phyloP scores from a whole-genome alignment of 2,797 vertebrate genomes.

The Trachops cirrhosus region DNA sequence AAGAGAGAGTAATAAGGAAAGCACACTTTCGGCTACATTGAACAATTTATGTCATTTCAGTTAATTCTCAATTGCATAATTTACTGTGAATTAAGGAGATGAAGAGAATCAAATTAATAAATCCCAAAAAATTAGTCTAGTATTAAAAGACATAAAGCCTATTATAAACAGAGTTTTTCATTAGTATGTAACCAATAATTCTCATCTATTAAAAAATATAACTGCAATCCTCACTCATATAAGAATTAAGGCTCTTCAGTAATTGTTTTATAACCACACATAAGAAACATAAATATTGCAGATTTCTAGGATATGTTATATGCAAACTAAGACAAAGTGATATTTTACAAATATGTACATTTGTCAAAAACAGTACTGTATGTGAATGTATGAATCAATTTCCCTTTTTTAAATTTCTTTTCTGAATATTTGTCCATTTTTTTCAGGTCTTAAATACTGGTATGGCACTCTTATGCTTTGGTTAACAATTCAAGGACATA shows the following conservation, averaged over 20 bases:
- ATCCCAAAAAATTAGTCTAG: not conserved
- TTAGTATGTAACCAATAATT: not conserved
- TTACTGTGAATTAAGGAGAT: constrained; percentile 22
- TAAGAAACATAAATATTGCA: not conserved
- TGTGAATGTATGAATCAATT: not conserved
- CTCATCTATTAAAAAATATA: not conserved
- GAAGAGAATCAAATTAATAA: not conserved
- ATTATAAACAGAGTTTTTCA: not conserved
- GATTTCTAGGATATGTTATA: not conserved
- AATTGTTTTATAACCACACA: not conserved
- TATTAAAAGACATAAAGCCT: not conserved
- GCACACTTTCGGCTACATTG: not conserved
- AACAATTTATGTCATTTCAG: not conserved
- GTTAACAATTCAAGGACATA: constrained; percentile 32
- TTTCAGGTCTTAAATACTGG: constrained; percentile 62
- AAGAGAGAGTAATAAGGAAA: not conserved
- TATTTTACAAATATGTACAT: constrained; percentile 6
- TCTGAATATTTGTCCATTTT: constrained; percentile 54
- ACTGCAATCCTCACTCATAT: not conserved
- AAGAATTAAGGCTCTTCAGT: constrained; percentile 13
- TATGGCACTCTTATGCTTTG: constrained; percentile 12
- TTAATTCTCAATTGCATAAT: not conserved
- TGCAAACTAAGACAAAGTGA: constrained; percentile 24
- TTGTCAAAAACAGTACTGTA: constrained; percentile 21
- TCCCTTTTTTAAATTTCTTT: constrained; percentile 36